Percentiles rank a stretch among this genome's conserved stretches.
These are phyloP conservation scores for Hylaeus volcanicus DNA, from an alignment of 1,140 invertebrate species.

Conservation along the genomic window DNA sequence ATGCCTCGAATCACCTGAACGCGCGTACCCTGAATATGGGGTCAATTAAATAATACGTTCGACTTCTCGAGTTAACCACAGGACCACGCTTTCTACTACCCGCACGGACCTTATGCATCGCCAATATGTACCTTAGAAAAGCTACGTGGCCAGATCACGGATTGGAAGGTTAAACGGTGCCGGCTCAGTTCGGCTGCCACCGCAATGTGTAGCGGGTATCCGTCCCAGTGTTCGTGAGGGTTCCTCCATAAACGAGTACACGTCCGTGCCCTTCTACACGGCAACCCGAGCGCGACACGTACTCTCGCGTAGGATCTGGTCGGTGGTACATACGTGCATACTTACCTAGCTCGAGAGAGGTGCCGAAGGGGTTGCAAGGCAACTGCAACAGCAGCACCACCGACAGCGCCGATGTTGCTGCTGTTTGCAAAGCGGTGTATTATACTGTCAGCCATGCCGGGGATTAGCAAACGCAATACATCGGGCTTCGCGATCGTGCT, in stretches of 20 bases:
- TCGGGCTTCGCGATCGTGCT: constrained; percentile 76
- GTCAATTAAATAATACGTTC: too few species aligned
- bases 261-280: constrained; percentile 19
- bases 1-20: too few species aligned
- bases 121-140: background rate
- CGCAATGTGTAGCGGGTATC: background rate
- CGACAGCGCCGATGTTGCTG: constrained; percentile 61
- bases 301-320: constrained; percentile 42
- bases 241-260: constrained; percentile 27
- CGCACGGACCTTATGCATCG: too few species aligned
- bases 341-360: constrained; percentile 49
- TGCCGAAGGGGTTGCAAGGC: constrained; percentile 53
- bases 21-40: too few species aligned
- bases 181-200: constrained; percentile 7
- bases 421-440: constrained; percentile 80
- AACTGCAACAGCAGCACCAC: constrained; percentile 48
- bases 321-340: constrained; percentile 47
- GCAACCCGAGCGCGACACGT: constrained; percentile 22
- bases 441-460: constrained; percentile 78
- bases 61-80: too few species aligned
- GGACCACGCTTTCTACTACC: too few species aligned
- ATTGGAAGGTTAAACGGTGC: constrained; percentile 44
- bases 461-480: constrained; percentile 80
- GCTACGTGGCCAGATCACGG: constrained; percentile 6
- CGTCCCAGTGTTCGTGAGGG: constrained; percentile 1